Base-by-base conservation (phyloP, 2,888 invertebrate genomes). In the Caenorhabditis sp. region DNA sequence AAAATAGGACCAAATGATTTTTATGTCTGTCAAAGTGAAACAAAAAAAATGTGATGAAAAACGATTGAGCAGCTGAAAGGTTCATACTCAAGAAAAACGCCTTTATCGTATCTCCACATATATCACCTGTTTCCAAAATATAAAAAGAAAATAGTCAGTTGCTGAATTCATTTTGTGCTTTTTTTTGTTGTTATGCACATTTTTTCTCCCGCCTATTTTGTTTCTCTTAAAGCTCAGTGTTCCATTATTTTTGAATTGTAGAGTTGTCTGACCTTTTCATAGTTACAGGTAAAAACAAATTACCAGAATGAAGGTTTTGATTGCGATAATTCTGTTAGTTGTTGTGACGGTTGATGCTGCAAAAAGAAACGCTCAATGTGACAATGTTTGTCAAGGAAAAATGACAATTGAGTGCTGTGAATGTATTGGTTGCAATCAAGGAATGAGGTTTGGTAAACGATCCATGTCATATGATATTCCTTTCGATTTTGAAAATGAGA, bases 341-440 rank as follows among this genome's bases (percentile, higher is more conserved):
- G 12, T 70, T 8, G 52, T 56, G 54, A 7, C 64, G n/a, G 70
- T 54, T 5, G 38, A 65, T 12, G 64, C 50, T 27, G 70, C 50
- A n/a, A 69, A 68, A 43, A 67, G 75, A 12, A 75, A 69, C n/a
- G 69, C 76, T 10, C 76, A 76, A 59, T 79, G 78, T 62, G 70
- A 70, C 27, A 36, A 53, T 7, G 76, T 76, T 14, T 76, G 76
- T 36, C 70, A 70, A 26, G 66, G 76, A n/a, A 71, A 72, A 27
- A 77, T 77, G 76, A 77, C 76, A 17, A 67, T 73, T 27, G 73
- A 71, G n/a, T 77, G 76, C 59, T 77, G 76, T 59, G 76, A 77
- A 53, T 77, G 76, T 64, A 77, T 77, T 36, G 76, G 76, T 10
- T 77, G 76, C 43, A 73, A 77, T 63, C 76, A 77, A 54, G 76